Conservation (phyloP, 2,888 invertebrate genomes). For the Eupsilia transversa region DNA sequence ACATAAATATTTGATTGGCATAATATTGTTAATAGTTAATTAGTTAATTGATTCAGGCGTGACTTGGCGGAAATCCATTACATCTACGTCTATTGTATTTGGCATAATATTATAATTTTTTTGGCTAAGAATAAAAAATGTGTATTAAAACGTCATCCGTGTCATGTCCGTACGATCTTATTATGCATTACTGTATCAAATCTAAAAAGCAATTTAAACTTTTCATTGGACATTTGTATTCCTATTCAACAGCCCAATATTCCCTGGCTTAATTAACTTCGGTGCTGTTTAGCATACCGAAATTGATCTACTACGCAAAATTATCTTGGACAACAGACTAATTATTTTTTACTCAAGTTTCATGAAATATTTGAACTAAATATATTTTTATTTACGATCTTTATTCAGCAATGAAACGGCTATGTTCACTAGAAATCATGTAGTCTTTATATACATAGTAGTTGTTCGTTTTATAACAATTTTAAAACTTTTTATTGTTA, state of each 20-base stretch:
- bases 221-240: conserved; percentile 44
- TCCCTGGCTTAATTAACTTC: conserved; percentile 23
- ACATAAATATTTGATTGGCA: not conserved
- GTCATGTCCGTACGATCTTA: not conserved
- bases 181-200: conserved; percentile 30
- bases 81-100: no score
- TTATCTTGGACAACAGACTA: conserved; percentile 26
- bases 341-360: conserved; percentile 24
- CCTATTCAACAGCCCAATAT: conserved; percentile 19
- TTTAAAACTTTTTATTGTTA: conserved; percentile 67
- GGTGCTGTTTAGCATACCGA: conserved; percentile 28
- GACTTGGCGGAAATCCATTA: no score
- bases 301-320: conserved; percentile 34
- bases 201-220: conserved; percentile 43
- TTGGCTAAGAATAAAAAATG: no score
- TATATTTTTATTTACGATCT: conserved; percentile 38
- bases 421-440: conserved; percentile 61
- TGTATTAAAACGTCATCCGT: not conserved
- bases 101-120: no score
- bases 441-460: conserved; percentile 78
- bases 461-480: conserved; percentile 73
- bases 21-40: no score
- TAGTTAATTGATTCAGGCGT: no score
- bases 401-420: conserved; percentile 54
- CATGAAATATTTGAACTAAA: conserved; percentile 24